Percentiles rank a stretch among this genome's conserved stretches.
Conservation (phyloP, 2,888 invertebrate species). For the Branchellion lobata region DNA sequence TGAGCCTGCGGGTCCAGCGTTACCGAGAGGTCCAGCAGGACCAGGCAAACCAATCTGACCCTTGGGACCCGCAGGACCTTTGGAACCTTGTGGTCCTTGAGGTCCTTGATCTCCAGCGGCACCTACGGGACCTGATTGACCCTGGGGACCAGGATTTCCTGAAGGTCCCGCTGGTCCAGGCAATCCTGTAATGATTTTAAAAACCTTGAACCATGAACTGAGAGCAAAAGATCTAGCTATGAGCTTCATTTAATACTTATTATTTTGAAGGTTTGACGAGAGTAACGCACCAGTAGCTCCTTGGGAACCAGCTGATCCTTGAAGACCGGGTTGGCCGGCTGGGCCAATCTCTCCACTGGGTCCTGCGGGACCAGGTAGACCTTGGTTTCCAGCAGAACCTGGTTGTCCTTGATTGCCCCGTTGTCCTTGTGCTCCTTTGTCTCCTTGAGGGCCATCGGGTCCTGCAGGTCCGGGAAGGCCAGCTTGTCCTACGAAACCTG, state of each 20-base stretch:
- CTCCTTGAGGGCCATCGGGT: constrained; percentile 36
- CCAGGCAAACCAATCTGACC: constrained; percentile 40
- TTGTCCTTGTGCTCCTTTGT: constrained; percentile 39
- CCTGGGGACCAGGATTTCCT: constrained; percentile 44
- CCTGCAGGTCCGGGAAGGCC: constrained; percentile 38
- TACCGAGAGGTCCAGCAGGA: constrained; percentile 22
- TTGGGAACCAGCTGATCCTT: constrained; percentile 46
- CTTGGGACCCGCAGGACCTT: constrained; percentile 32
- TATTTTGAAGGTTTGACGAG: not conserved
- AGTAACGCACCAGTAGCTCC: constrained; percentile 48
- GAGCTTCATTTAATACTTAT: not conserved
- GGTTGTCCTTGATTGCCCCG: constrained; percentile 38
- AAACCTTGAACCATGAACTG: not conserved
- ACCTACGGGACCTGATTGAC: constrained; percentile 44
- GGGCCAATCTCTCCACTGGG: constrained; percentile 42
- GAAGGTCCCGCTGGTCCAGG: constrained; percentile 45
- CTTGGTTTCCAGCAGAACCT: constrained; percentile 43
- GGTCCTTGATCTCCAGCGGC: constrained; percentile 56
- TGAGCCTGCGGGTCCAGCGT: constrained; percentile 8
- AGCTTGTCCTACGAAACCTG: not conserved
- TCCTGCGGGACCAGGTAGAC: constrained; percentile 42
- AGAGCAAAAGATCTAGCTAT: not conserved
- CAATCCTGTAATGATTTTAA: constrained; percentile 31
- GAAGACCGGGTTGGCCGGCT: constrained; percentile 45
- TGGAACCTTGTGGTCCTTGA: constrained; percentile 23